Evolutionary conservation across 2,888 invertebrate species (phyloP), one percentile per base, ranked within the genome.

Genomic region (Theristus sp.): DNA sequence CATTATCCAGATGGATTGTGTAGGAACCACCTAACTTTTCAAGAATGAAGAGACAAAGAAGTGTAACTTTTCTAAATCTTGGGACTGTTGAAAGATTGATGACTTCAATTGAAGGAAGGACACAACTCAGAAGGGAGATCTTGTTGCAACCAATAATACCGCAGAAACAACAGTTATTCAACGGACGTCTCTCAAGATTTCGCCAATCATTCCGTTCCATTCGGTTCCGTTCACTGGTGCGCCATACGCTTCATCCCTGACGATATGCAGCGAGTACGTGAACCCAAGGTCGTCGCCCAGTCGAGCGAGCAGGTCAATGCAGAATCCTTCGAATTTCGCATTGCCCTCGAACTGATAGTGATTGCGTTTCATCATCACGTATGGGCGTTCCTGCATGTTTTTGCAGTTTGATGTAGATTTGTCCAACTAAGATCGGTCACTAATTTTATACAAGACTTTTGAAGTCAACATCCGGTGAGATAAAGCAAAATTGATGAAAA

Each of bases 291-390:
- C 73, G 49, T 66, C 66, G 17, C 70, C 65, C 30, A 73, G 60
- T 47, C 70, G 69, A 25, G 82, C 81, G 66, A 84, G 81, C 56
- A 86, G 79, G 73, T 86, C 86, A 64, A 86, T 83, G 75, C 85
- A 85, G 75, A 85, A 86, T 59, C 86, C 86, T 75, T 83, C 84
- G 76, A 84, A 86, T 62, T 84, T 79, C 65, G 81, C 81, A 72
- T 85, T 85, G 61, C 67, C 31, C 1, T 29, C n/a, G 24, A 29
- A 30, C 17, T 28, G 17, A 13, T 29, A 31, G 38, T 29, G 24
- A 30, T 53, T 22, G 25, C 49, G 25, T 27, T 57, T 67, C 47
- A 64, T 30, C 67, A 71, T 70, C 28, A 74, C 71, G 63, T 75
- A 75, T 0, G 75, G 75, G 1, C 66, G 63, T 59, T 74, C 74